Percentiles rank a stretch among this genome's conserved stretches.
Evolutionary conservation across 2,888 invertebrate genomes (phyloP).

Genomic region (Tetanocera ferruginea): DNA sequence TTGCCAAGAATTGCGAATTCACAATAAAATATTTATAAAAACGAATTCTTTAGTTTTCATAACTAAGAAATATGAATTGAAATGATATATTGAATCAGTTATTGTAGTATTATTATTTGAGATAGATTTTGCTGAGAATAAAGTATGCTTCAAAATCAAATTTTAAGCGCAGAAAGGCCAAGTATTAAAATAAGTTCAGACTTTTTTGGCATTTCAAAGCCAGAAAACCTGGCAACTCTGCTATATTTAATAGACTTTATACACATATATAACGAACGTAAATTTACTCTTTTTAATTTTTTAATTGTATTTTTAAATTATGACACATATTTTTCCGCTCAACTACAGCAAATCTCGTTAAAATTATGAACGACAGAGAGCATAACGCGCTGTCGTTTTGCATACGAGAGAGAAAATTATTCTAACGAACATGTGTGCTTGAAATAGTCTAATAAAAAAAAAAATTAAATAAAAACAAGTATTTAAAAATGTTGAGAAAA

Average conservation of each 20-base stretch:
- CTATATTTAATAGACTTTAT: background rate
- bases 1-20: background rate
- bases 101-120: no score
- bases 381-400: background rate
- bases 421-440: background rate
- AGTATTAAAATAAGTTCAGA: no score
- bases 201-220: no score
- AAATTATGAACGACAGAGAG: background rate
- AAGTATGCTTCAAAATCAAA: no score
- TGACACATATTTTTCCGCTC: conserved; percentile 58
- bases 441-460: background rate
- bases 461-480: background rate
- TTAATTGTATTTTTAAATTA: conserved; percentile 63
- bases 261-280: no score
- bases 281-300: background rate
- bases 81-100: no score
- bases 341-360: background rate
- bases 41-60: no score
- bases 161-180: no score
- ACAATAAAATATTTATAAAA: no score
- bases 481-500: conserved; percentile 3
- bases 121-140: no score
- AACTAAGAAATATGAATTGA: no score
- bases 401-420: background rate
- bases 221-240: background rate